Evolutionary conservation across 2,888 invertebrate genomes (phyloP), one percentile per base, ranked within the genome.

Genomic region (Agrochola litura): DNA sequence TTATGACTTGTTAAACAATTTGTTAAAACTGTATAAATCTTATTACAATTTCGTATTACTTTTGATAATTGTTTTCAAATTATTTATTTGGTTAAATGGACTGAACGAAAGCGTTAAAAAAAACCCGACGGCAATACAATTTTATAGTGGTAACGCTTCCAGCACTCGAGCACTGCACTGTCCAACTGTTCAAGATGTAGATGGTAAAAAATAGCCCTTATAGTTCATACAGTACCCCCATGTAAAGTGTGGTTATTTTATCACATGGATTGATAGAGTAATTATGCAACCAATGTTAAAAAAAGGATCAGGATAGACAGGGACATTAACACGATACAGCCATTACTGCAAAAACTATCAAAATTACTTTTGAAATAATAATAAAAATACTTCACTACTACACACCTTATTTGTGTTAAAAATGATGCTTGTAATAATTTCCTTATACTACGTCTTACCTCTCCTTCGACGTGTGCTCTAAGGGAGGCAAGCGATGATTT

Each of bases 401-500:
- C 56, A 70, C 56, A 63, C 69, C 67, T 54, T 66, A 67, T 72
- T 68, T n/a, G n/a, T 37, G 60, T 65, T 56, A 22, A 30, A 19
- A 54, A 69, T 22, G 68, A 64, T 76, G 75, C 69, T 70, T 68
- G 64, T 43, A 19, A 25, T 58, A 69, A 43, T 58, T 69, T 56
- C 10, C 14, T 61, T 79, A 63, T 58, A 37, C 16, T 46, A 73
- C 6, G 49, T 65, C 76, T 76, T 87, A 92, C 92, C 88, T 91
- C 89, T 41, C 87, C 88, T 37, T 83, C 86, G 30, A 89, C 76
- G 25, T 91, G 91, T 8, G 86, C 82, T 37, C 89, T 85, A 3
- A 94, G 90, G 22, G 56, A 69, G 6, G 85, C 88, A 41, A 95
- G 73, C 0, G 91, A 80, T 0, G 86, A 58, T 68, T 89, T 92